A percentile compares a stretch with the other conserved stretches of the same genome.
These are phyloP conservation scores for Cettia cetti DNA, from an alignment of 2,113 vertebrate genomes.

Conservation along the genomic window DNA sequence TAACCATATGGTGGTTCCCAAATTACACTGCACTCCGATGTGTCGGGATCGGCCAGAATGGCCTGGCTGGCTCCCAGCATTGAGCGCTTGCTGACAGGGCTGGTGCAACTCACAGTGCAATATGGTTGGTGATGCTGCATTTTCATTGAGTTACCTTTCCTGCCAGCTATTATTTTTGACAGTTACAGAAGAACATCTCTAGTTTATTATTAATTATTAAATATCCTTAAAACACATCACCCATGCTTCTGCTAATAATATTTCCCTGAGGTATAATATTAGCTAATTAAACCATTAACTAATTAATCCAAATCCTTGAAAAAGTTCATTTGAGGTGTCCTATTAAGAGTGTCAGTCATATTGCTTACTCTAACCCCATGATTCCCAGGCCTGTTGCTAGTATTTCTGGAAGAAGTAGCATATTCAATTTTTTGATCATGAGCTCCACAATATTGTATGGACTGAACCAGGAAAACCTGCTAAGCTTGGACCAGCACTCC, in stretches of 20 bases:
- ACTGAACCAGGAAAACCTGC: neutral
- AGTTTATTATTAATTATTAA: neutral
- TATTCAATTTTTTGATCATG: neutral
- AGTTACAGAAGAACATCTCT: neutral
- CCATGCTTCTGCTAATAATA: neutral
- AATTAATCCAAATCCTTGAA: conserved; percentile 24
- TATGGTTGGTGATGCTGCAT: neutral
- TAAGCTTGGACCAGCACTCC: neutral
- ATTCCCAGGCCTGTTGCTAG: neutral
- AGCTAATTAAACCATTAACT: conserved; percentile 37
- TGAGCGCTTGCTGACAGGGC: conserved; percentile 13
- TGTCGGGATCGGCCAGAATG: conserved; percentile 14
- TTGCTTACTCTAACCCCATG: neutral
- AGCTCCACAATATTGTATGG: neutral
- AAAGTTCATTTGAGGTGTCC: conserved; percentile 19
- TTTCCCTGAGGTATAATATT: neutral
- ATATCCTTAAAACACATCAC: neutral
- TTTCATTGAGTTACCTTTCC: neutral
- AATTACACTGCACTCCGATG: conserved; percentile 41
- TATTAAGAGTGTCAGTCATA: conserved; percentile 46
- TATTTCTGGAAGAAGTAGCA: neutral
- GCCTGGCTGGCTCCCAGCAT: conserved; percentile 55
- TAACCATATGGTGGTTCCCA: conserved; percentile 59
- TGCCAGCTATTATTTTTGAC: conserved; percentile 22
- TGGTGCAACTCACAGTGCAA: neutral